phyloP scores from a whole-genome alignment of 1,140 invertebrate genomes.

The Heliconius himera region DNA sequence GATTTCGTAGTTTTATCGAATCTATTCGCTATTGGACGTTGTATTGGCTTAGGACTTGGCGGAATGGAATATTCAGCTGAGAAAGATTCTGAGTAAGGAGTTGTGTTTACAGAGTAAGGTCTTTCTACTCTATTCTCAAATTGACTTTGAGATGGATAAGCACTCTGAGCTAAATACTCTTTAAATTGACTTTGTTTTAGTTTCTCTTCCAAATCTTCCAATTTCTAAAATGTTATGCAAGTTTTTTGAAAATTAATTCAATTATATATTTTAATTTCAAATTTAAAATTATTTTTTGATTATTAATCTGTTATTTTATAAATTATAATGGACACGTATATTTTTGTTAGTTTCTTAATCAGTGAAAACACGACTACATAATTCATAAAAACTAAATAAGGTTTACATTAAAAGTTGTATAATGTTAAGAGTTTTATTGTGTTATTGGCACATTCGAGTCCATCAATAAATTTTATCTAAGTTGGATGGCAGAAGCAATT shows the following conservation, averaged over 20 bases:
- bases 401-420: too few species aligned
- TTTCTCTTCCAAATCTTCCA: conserved; percentile 74
- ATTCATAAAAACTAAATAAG: too few species aligned
- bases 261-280: not conserved
- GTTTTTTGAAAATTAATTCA: not conserved
- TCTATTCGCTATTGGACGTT: conserved; percentile 32
- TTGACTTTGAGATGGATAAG: conserved; percentile 50
- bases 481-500: too few species aligned
- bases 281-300: not conserved
- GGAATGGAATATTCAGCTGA: conserved; percentile 38
- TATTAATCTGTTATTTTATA: not conserved
- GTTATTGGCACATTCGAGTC: too few species aligned
- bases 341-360: too few species aligned
- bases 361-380: too few species aligned
- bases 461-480: too few species aligned
- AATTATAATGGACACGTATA: too few species aligned
- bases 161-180: conserved; percentile 67
- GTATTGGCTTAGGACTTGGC: conserved; percentile 39
- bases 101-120: conserved; percentile 57
- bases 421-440: too few species aligned
- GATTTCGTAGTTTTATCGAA: conserved; percentile 50
- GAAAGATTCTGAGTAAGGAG: conserved; percentile 1
- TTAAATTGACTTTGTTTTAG: conserved; percentile 74
- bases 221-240: conserved; percentile 38
- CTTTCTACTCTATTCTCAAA: conserved; percentile 64